Evolutionary conservation across 2,888 invertebrate genomes (phyloP).

Genomic region (Aleiodes testaceus): DNA sequence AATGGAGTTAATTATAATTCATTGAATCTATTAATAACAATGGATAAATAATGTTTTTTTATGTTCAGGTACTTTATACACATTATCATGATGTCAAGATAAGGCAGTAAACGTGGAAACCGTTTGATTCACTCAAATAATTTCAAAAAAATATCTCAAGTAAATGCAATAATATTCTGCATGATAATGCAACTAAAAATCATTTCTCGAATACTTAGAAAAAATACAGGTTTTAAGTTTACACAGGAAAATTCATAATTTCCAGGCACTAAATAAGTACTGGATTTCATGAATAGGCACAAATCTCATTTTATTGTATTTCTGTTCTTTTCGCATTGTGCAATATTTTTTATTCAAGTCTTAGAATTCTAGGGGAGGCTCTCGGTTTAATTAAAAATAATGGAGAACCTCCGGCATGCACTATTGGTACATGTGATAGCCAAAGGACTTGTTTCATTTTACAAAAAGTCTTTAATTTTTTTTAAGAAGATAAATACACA

Average conservation of each 20-base stretch:
- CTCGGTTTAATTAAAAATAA: constrained; percentile 7
- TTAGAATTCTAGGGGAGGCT: constrained; percentile 7
- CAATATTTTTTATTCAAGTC: background rate
- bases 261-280: constrained; percentile 52
- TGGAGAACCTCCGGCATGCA: constrained; percentile 9
- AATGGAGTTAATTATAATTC: constrained; percentile 38
- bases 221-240: constrained; percentile 12
- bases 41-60: constrained; percentile 56
- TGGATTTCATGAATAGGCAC: constrained; percentile 31
- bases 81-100: constrained; percentile 68
- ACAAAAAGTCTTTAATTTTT: background rate
- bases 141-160: background rate
- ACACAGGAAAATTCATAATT: constrained; percentile 31
- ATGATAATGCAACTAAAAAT: constrained; percentile 28
- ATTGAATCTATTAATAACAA: constrained; percentile 44
- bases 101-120: constrained; percentile 24
- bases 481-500: constrained; percentile 1
- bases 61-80: constrained; percentile 72
- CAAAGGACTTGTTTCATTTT: constrained; percentile 35
- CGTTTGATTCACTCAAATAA: background rate
- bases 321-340: background rate
- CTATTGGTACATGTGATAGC: constrained; percentile 43
- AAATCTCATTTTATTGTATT: background rate
- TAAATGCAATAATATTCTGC: constrained; percentile 26
- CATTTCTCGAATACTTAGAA: constrained; percentile 19